A percentile compares a stretch with the other conserved stretches of the same genome.
phyloP scores from a whole-genome alignment of 2,888 invertebrate species.

The Syritta pipiens region DNA sequence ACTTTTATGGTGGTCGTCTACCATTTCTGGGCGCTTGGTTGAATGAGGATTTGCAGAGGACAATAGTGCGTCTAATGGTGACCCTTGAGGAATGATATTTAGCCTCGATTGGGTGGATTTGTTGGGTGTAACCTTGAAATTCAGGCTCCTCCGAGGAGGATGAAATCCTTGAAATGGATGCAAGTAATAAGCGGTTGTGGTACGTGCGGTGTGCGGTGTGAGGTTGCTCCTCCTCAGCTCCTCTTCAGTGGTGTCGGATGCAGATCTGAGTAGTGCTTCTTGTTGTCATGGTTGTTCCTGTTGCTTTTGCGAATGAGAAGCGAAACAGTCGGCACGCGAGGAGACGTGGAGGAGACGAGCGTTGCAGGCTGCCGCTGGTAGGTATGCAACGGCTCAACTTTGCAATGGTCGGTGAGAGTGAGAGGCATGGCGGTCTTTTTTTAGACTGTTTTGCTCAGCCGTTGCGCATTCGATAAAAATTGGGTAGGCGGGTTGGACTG shows the following conservation, averaged over 20 bases:
- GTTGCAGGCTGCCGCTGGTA: no score
- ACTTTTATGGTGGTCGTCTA: constrained; percentile 47
- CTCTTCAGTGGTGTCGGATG: no score
- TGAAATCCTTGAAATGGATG: constrained; percentile 60
- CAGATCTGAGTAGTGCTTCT: no score
- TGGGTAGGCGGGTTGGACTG: no score
- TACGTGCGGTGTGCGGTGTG: constrained; percentile 1
- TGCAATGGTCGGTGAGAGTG: no score
- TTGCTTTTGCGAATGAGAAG: no score
- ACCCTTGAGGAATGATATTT: constrained; percentile 64
- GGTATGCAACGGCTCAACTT: background rate
- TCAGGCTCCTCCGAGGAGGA: constrained; percentile 57
- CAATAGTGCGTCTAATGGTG: constrained; percentile 78
- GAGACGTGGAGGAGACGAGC: no score
- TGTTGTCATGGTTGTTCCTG: constrained; percentile 9
- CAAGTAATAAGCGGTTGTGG: background rate
- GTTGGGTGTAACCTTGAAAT: constrained; percentile 59
- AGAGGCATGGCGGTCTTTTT: no score
- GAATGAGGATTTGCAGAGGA: constrained; percentile 79
- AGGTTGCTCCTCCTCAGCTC: no score
- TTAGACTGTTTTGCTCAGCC: no score
- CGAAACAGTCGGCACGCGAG: no score
- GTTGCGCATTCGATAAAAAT: no score
- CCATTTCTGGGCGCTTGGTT: constrained; percentile 78
- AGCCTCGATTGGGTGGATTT: constrained; percentile 61